Evolutionary conservation across 2,888 invertebrate species (phyloP).

Genomic region (Athalia circularis): DNA sequence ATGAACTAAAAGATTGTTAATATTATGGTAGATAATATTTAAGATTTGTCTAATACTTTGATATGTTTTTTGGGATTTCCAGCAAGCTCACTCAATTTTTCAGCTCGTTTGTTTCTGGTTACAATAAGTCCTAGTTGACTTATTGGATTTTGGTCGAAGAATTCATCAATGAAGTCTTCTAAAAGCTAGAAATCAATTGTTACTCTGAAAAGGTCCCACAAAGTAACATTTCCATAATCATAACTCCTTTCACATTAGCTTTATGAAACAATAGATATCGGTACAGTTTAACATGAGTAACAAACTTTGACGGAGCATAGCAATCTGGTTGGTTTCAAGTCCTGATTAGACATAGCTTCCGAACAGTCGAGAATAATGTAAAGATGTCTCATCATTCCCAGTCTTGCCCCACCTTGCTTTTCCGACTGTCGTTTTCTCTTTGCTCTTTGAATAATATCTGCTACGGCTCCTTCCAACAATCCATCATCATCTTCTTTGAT

Average conservation of each 20-base stretch:
- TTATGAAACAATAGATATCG: slow-evolving; percentile 17
- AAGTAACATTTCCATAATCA: slow-evolving; percentile 8
- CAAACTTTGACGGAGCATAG: slow-evolving; percentile 89
- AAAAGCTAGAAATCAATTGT: slow-evolving; percentile 81
- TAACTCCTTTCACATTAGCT: not conserved
- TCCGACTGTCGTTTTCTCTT: slow-evolving; percentile 86
- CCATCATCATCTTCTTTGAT: slow-evolving; percentile 98
- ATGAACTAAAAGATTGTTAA: not conserved
- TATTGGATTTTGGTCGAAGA: slow-evolving; percentile 98
- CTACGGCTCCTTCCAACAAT: slow-evolving; percentile 91
- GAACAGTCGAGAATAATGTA: slow-evolving; percentile 95
- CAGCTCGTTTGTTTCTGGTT: slow-evolving; percentile 95
- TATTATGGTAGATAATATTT: not conserved
- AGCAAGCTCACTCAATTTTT: slow-evolving; percentile 92
- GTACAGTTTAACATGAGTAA: slow-evolving; percentile 24
- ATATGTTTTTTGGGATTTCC: slow-evolving; percentile 90
- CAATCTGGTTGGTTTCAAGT: slow-evolving; percentile 94
- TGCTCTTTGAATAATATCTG: slow-evolving; percentile 93
- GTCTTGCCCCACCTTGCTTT: slow-evolving; percentile 85
- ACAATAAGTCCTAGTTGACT: slow-evolving; percentile 96
- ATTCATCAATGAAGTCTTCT: slow-evolving; percentile 96
- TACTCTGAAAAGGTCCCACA: slow-evolving; percentile 7
- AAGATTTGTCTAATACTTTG: slow-evolving; percentile 75
- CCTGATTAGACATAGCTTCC: slow-evolving; percentile 94
- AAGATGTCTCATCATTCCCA: slow-evolving; percentile 99